Evolutionary conservation across 2,888 invertebrate genomes (phyloP).

Genomic region (Drosophila buzzatii): DNA sequence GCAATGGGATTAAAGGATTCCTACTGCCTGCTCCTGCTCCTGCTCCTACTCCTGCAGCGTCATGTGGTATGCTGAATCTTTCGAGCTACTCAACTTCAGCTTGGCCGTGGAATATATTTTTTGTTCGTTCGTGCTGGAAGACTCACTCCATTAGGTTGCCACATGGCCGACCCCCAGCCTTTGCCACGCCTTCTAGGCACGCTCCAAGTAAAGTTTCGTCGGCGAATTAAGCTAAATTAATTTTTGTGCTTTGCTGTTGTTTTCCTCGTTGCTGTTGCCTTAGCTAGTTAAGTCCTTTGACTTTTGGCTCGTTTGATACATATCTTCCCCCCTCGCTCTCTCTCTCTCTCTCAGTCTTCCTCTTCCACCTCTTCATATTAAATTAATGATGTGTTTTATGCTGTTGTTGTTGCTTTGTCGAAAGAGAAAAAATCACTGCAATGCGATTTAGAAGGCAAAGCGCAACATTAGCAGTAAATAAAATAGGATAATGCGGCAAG

Average conservation of each 20-base stretch:
- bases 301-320: slow-evolving; percentile 51
- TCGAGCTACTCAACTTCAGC: slow-evolving; percentile 20
- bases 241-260: slow-evolving; percentile 71
- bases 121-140: slow-evolving; percentile 19
- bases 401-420: slow-evolving; percentile 36
- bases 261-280: slow-evolving; percentile 36
- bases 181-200: slow-evolving; percentile 26
- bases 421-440: slow-evolving; percentile 69
- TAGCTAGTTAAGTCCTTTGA: slow-evolving; percentile 67
- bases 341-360: too few species aligned
- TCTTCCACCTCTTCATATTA: slow-evolving; percentile 57
- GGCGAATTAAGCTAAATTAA: slow-evolving; percentile 82
- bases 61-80: slow-evolving; percentile 50
- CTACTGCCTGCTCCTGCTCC: slow-evolving; percentile 10
- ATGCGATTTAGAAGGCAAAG: slow-evolving; percentile 78
- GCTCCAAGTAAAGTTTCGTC: slow-evolving; percentile 60
- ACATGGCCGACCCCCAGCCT: slow-evolving; percentile 41
- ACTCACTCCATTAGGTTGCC: slow-evolving; percentile 52
- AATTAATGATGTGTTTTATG: slow-evolving; percentile 82
- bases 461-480: slow-evolving; percentile 81
- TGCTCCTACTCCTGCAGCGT: slow-evolving; percentile 7
- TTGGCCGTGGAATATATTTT: slow-evolving; percentile 10
- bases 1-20: slow-evolving; percentile 83
- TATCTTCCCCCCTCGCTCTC: too few species aligned
- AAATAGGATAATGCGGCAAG: slow-evolving; percentile 79